phyloP scores from a whole-genome alignment of 2,888 invertebrate genomes.

The Atherix ibis region DNA sequence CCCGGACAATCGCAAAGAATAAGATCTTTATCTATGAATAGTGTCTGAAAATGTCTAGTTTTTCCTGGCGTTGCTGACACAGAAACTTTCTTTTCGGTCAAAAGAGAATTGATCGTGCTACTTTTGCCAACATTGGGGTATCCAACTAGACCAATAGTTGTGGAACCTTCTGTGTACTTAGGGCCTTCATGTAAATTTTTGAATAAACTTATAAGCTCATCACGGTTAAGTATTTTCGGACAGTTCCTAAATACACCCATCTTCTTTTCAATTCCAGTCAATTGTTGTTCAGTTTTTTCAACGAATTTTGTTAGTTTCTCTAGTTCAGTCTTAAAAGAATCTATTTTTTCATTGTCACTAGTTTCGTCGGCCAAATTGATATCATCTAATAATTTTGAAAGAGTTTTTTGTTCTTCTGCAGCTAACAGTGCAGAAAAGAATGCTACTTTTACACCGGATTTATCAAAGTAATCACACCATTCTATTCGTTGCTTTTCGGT shows the following conservation, averaged over 20 bases:
- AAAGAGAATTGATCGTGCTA: constrained; percentile 89
- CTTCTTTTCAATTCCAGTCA: constrained; percentile 31
- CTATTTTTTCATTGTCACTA: constrained; percentile 12
- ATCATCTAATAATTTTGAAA: too few species aligned
- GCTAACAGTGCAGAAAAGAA: constrained; percentile 80
- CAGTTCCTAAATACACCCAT: constrained; percentile 17
- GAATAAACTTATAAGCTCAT: constrained; percentile 55
- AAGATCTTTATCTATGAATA: constrained; percentile 61
- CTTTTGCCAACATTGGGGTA: constrained; percentile 99
- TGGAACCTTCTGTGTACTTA: constrained; percentile 36
- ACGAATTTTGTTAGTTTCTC: constrained; percentile 38
- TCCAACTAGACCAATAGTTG: constrained; percentile 88
- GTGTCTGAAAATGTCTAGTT: constrained; percentile 93
- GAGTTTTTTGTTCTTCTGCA: constrained; percentile 36
- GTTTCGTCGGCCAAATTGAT: constrained; percentile 18
- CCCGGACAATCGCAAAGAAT: constrained; percentile 95
- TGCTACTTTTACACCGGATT: constrained; percentile 52
- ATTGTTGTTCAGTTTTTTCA: constrained; percentile 37
- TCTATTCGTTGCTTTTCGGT: constrained; percentile 58
- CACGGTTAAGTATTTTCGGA: constrained; percentile 38
- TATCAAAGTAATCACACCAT: constrained; percentile 77
- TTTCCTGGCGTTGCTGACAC: constrained; percentile 98
- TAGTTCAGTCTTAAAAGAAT: constrained; percentile 32
- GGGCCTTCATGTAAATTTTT: constrained; percentile 39
- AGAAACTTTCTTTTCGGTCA: constrained; percentile 72